Base-by-base conservation (phyloP, 2,888 invertebrate genomes). In the Drosophila nigritarsus region DNA sequence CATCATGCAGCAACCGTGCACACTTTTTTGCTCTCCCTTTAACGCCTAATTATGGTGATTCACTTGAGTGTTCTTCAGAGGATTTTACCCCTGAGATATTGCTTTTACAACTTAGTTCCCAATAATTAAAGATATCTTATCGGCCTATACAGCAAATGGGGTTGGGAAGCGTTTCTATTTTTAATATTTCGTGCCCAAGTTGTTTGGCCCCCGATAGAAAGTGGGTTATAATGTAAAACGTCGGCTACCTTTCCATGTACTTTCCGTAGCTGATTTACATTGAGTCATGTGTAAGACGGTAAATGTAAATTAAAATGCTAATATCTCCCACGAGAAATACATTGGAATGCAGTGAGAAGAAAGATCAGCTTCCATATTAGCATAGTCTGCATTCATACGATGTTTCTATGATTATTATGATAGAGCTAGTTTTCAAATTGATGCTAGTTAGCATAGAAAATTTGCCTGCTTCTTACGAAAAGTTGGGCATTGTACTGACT, bases 301-400 rank as follows among this genome's bases (percentile, higher is more conserved):
- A 78, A 78, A 81, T 75, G 63, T 62, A 72, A 75, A 75, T 75
- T 58, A 65, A 75, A 80, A 82, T 82, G 75, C 73, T 75, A 75
- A 81, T 81, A 69, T 65, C 72, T 62, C 29, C 49, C 78, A 73
- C 62, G 74, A 56, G 65, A 66, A 48, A 36, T 30, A 9, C 20
- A 29, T 54, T n/a, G 24, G 49, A 58, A 64, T 61, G 49, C 60
- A 65, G 40, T 53, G 55, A 40, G 36, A 48, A 53, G 18, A 27
- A 51, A 38, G 42, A 51, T 48, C 59, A 11, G 27, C 24, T 36
- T 34, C 29, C 53, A 62, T 60, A 73, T 78, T 63, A 66, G 63
- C 65, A 60, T 66, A 60, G 59, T 78, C 66, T 38, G 63, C 78
- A 73, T 78, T 78, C 63, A 66, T 60, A 55, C 72, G 59, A 62